Evolutionary conservation across 1,140 invertebrate species (phyloP).

Genomic region (Whitmania pigra): DNA sequence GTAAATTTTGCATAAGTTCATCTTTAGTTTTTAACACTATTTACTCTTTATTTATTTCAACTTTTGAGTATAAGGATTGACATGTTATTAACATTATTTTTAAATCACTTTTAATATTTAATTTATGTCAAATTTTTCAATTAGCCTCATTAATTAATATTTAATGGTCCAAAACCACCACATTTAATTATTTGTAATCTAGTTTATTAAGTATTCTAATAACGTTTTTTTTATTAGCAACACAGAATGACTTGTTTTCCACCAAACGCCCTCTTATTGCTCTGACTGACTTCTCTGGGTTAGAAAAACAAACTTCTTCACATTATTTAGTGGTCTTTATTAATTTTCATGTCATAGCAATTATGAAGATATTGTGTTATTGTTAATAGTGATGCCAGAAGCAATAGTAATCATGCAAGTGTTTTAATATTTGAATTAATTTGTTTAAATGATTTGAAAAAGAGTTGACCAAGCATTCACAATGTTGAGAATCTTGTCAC

Average conservation of each 20-base stretch:
- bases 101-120: background rate
- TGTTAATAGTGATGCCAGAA: too few species aligned
- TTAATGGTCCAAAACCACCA: conserved; percentile 4
- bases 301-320: conserved; percentile 9
- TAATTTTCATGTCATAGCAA: background rate
- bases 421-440: too few species aligned
- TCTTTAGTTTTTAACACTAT: too few species aligned
- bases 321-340: background rate
- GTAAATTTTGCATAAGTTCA: conserved; percentile 24
- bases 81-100: background rate
- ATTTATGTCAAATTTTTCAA: conserved; percentile 7
- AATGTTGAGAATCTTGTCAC: conserved; percentile 73
- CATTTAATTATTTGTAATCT: conserved; percentile 48
- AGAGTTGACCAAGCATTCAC: conserved; percentile 68
- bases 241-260: conserved; percentile 45
- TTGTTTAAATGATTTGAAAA: too few species aligned
- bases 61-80: too few species aligned
- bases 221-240: background rate
- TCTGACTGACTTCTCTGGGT: conserved; percentile 61
- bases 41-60: too few species aligned
- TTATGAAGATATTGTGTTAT: conserved; percentile 20
- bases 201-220: background rate
- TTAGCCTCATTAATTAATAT: background rate
- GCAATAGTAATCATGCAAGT: too few species aligned
- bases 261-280: conserved; percentile 71